Conservation (phyloP, 1,140 invertebrate species). For the Halotydeus destructor region DNA sequence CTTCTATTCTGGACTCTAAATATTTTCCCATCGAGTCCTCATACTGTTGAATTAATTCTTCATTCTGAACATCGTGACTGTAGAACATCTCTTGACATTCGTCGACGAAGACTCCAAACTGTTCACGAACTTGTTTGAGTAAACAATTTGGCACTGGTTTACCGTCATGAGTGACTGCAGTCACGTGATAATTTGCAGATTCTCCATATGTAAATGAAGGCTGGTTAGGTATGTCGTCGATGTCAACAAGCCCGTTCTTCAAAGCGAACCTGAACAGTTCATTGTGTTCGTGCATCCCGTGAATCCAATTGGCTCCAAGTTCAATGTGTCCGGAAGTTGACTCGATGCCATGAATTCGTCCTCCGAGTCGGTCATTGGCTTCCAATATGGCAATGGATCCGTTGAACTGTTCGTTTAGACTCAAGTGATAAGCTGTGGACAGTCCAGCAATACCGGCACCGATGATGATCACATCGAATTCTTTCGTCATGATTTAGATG, state of each 20-base stretch:
- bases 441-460: conserved; percentile 67
- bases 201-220: no score
- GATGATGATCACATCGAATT: conserved; percentile 54
- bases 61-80: background rate
- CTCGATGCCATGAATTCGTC: conserved; percentile 29
- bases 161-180: no score
- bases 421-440: conserved; percentile 56
- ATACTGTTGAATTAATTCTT: no score
- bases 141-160: no score
- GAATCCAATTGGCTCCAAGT: conserved; percentile 70
- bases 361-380: conserved; percentile 45
- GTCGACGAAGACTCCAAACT: no score
- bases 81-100: background rate
- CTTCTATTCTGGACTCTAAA: conserved; percentile 53
- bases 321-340: conserved; percentile 47
- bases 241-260: conserved; percentile 10
- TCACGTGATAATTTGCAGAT: conserved; percentile 1
- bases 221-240: no score
- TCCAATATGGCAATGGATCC: conserved; percentile 40
- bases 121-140: no score
- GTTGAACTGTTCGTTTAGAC: conserved; percentile 32
- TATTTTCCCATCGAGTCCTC: conserved; percentile 49
- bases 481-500: no score
- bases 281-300: conserved; percentile 53
- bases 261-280: conserved; percentile 32